A percentile compares a stretch with the other conserved stretches of the same genome.
Evolutionary conservation across 2,888 invertebrate species (phyloP).

Genomic region (Falcaria lacertinaria): DNA sequence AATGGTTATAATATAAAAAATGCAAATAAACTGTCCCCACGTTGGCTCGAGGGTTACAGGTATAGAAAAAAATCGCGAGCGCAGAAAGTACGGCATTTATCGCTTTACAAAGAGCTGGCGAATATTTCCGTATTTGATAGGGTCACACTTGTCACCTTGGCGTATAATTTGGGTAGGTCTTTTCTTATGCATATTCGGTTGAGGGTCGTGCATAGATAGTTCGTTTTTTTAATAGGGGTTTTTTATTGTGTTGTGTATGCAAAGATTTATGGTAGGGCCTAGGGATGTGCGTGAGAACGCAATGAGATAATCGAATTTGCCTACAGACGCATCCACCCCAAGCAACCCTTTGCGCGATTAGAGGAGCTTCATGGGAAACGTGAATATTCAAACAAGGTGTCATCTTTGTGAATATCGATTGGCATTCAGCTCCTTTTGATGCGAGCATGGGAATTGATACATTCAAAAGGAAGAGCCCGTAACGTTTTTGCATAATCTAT

Average conservation of each 20-base stretch:
- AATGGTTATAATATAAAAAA: slow-evolving; percentile 74
- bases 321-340: slow-evolving; percentile 70
- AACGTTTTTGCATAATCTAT: slow-evolving; percentile 77
- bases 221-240: slow-evolving; percentile 72
- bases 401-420: slow-evolving; percentile 79
- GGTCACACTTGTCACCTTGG: slow-evolving; percentile 71
- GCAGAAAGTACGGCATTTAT: slow-evolving; percentile 53
- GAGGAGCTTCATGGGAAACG: slow-evolving; percentile 68
- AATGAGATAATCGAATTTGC: slow-evolving; percentile 78
- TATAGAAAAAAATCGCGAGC: slow-evolving; percentile 65
- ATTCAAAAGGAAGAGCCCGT: slow-evolving; percentile 70
- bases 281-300: slow-evolving; percentile 77
- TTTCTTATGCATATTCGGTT: slow-evolving; percentile 72
- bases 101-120: slow-evolving; percentile 19
- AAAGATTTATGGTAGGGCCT: slow-evolving; percentile 72
- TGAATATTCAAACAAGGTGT: slow-evolving; percentile 80
- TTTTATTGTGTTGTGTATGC: slow-evolving; percentile 70
- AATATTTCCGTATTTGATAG: slow-evolving; percentile 45
- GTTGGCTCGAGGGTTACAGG: slow-evolving; percentile 62
- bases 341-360: slow-evolving; percentile 64
- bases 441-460: slow-evolving; percentile 74
- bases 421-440: slow-evolving; percentile 64
- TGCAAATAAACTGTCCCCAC: slow-evolving; percentile 79
- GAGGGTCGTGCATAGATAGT: slow-evolving; percentile 71
- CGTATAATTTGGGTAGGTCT: slow-evolving; percentile 76